Evolutionary conservation across 2,113 vertebrate genomes (phyloP), one percentile per base, ranked within the genome.

Genomic region (Oncorhynchus gorbuscha): DNA sequence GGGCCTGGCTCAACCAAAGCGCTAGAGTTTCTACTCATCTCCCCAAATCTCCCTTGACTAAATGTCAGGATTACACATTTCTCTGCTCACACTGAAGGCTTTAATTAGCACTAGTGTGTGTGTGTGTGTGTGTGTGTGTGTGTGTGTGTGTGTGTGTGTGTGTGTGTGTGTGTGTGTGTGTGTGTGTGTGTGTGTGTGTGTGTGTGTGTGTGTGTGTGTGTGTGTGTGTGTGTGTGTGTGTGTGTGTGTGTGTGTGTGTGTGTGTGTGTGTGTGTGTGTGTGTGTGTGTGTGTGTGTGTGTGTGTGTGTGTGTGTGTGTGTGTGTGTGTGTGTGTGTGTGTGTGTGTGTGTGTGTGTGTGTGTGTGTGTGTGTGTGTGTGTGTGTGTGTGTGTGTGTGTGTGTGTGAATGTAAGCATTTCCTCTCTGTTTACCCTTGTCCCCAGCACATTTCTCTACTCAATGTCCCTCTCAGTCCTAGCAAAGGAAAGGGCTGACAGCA

Each of bases 11-110:
- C 90, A 90, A 92, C 90, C 95, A 90, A 74, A 89, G 84, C 94
- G 96, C 95, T 95, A 97, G 93, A 96, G 95, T 96, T 95, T 92
- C 94, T 96, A 91, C 94, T 95, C 94, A 79, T 93, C 91, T 94
- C 93, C 94, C 94, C 93, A 97, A 95, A 98, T 98, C 95, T 97
- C 95, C 92, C 95, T 93, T 97, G 96, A 97, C 95, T 98, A 95
- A 96, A 97, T 98, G 97, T 99, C 97, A 97, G 90, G 93, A 93
- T 96, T 90, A 94, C 94, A 96, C 96, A 97, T 95, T 94, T 91
- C 84, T 90, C 86, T 87, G 86, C 93, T 95, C 95, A 92, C 95
- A 95, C 95, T 68, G 92, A 94, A 94, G 93, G 93, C 93, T 95
- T 96, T 98, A 97, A 98, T 99, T 97, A 99, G 95, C 91, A 87